A percentile compares a stretch with the other conserved stretches of the same genome.
Evolutionary conservation across 2,888 invertebrate genomes (phyloP).

Genomic region (Harpalus rubripes): DNA sequence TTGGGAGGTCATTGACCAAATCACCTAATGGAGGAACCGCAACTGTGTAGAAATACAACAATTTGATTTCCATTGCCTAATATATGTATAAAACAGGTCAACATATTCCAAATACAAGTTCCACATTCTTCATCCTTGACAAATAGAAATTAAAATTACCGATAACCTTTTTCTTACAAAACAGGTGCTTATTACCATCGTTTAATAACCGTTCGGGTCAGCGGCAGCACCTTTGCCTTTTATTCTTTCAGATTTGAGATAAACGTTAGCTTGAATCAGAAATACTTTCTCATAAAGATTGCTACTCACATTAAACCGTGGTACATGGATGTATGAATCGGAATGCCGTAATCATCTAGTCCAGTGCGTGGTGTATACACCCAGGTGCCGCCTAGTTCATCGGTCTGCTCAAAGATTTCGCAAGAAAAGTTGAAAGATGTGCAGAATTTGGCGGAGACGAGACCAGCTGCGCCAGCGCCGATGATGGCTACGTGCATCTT

Average conservation of each 20-base stretch:
- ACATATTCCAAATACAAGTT: no score
- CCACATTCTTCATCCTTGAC: slow-evolving; percentile 29
- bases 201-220: slow-evolving; percentile 27
- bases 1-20: no score
- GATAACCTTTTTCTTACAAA: slow-evolving; percentile 43
- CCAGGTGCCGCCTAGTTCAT: slow-evolving; percentile 89
- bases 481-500: slow-evolving; percentile 81
- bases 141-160: slow-evolving; percentile 39
- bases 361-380: slow-evolving; percentile 84
- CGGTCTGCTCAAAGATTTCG: slow-evolving; percentile 85
- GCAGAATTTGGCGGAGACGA: slow-evolving; percentile 83
- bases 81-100: no score
- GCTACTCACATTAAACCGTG: slow-evolving; percentile 82
- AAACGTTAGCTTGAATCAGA: background rate
- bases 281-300: slow-evolving; percentile 15
- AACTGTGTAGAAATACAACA: background rate
- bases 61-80: background rate
- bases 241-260: slow-evolving; percentile 27
- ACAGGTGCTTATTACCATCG: slow-evolving; percentile 41
- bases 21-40: no score
- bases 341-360: slow-evolving; percentile 82
- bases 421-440: slow-evolving; percentile 79
- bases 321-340: slow-evolving; percentile 90
- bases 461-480: slow-evolving; percentile 88
- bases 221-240: slow-evolving; percentile 28